These are phyloP conservation scores for Andrena marginata DNA, from an alignment of 2,888 invertebrate genomes.

Conservation along the genomic window DNA sequence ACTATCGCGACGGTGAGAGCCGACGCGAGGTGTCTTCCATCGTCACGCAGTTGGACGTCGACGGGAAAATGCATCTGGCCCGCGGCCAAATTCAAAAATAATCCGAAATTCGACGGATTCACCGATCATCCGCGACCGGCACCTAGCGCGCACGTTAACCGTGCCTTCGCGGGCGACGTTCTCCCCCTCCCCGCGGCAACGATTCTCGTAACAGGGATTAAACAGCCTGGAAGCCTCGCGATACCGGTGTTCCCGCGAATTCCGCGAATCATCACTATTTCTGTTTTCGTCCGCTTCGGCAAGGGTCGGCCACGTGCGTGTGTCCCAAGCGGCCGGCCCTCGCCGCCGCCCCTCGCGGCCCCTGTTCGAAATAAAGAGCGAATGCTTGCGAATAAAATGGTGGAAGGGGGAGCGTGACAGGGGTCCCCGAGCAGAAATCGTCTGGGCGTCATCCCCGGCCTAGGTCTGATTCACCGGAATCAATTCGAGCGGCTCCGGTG, in stretches of 20 bases:
- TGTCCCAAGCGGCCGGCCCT: slow-evolving; percentile 23
- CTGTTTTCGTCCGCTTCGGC: slow-evolving; percentile 37
- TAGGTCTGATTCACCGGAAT: slow-evolving; percentile 49
- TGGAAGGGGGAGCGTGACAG: neutral
- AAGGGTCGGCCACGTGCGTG: slow-evolving; percentile 14
- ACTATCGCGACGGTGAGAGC: slow-evolving; percentile 22
- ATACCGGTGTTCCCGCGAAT: neutral
- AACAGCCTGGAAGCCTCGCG: neutral
- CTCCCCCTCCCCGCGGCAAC: neutral
- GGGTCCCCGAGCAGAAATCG: slow-evolving; percentile 33
- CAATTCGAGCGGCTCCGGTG: slow-evolving; percentile 32
- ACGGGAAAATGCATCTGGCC: slow-evolving; percentile 70
- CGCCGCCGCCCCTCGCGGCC: neutral
- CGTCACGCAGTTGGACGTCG: slow-evolving; percentile 50
- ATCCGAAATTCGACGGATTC: slow-evolving; percentile 65
- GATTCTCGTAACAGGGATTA: neutral
- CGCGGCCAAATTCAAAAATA: slow-evolving; percentile 72
- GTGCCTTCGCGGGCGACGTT: too few relatives aligned
- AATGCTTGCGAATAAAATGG: neutral
- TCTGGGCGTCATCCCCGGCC: neutral
- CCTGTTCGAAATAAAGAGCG: slow-evolving; percentile 8
- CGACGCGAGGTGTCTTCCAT: slow-evolving; percentile 60
- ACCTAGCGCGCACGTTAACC: too few relatives aligned
- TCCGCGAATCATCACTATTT: slow-evolving; percentile 64
- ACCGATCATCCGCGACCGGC: slow-evolving; percentile 45